Base-by-base conservation (phyloP, 2,888 invertebrate species). In the Parnassius glacialis region DNA sequence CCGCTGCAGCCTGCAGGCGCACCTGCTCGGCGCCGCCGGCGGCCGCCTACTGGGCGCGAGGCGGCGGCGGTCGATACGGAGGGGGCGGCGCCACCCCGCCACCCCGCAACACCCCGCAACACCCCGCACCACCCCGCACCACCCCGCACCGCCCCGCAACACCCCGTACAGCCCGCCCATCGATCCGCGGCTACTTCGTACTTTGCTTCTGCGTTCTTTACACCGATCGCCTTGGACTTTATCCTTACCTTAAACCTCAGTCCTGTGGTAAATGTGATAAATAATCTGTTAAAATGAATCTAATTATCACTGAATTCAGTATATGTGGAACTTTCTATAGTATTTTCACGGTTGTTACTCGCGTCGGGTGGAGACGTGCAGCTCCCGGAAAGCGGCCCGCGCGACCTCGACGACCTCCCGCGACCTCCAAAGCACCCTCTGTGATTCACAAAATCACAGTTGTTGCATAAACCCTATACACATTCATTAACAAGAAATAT, bases 61-160 rank as follows among this genome's bases (percentile, higher is more conserved):
- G 80, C 81, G 85, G 82, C 83, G 81, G 82, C 61, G 61, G 57
- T 61, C 61, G 61, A 61, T 61, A 48, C 84, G 84, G 85, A 83
- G 85, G 80, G 85, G 82, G 83, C 85, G 84, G 84, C 83, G 84
- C 80, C 59, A 61, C 66, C 63, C 64, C 77, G 48, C 58, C 42
- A 20, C 60, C 64, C 43, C 64, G 57, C 55, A 76, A 74, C 76
- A 7, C 75, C 77, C 76, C 76, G 75, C 77, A 25, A 55, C 52
- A 25, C 61, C 20, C 70, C 74, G 70, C 80, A 75, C 74, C 20
- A 2, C 74, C 77, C 76, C 76, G 75, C 77, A 25, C 57, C 52
- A 16, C 61, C 61, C 54, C 65, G 57, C 73, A 68, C 80, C 78
- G 76, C 79, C 80, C 80, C 77, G 77, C 79, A 73, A 78, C 73